These are phyloP conservation scores for Phymorhynchus buccinoides DNA, from an alignment of 1,140 invertebrate genomes.

Conservation along the genomic window DNA sequence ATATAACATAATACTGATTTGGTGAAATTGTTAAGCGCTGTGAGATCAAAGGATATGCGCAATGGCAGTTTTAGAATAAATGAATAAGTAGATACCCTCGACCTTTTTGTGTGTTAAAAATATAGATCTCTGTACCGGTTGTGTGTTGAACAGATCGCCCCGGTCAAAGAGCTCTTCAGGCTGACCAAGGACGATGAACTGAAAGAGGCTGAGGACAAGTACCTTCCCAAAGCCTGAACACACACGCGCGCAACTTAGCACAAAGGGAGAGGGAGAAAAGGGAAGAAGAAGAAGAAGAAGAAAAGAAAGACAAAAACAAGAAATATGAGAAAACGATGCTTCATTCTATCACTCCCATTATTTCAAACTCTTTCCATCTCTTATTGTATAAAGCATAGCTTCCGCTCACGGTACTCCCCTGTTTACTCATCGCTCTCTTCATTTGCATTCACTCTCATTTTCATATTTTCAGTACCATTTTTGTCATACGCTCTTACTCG, in stretches of 20 bases:
- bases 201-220: slow-evolving; percentile 73
- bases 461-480: not conserved
- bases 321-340: not conserved
- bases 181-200: slow-evolving; percentile 74
- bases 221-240: slow-evolving; percentile 66
- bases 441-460: not conserved
- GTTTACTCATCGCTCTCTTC: slow-evolving; percentile 4
- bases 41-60: too few species aligned
- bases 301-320: not conserved
- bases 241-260: too few species aligned
- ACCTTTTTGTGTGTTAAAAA: too few species aligned
- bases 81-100: too few species aligned
- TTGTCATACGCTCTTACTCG: not conserved
- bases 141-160: slow-evolving; percentile 68
- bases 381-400: slow-evolving; percentile 13
- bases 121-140: not conserved
- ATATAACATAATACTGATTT: too few species aligned
- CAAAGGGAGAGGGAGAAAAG: not conserved
- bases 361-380: too few species aligned
- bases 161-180: slow-evolving; percentile 74
- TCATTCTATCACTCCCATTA: too few species aligned
- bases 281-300: not conserved
- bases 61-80: too few species aligned
- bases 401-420: not conserved
- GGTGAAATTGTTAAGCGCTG: too few species aligned